Conservation (phyloP, 2,113 vertebrate species). For the Toxotes chatareus region DNA sequence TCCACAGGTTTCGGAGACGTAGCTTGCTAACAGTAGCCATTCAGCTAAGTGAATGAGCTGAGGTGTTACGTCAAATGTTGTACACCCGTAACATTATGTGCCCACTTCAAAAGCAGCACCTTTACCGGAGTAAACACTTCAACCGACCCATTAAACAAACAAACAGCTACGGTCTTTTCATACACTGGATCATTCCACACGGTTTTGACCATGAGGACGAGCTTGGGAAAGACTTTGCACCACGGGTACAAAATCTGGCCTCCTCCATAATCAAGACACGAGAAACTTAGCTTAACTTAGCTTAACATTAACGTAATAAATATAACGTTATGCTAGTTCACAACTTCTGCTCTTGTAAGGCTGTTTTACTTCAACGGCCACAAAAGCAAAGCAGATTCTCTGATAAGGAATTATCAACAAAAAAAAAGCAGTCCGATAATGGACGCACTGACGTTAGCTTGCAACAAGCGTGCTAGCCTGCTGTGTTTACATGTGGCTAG, state of each 20-base stretch:
- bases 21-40: neutral
- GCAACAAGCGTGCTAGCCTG: constrained; percentile 43
- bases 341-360: fast-evolving
- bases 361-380: neutral
- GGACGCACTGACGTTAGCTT: constrained; percentile 9
- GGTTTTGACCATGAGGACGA: neutral
- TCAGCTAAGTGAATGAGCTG: neutral
- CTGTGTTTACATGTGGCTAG: constrained; percentile 78
- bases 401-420: neutral
- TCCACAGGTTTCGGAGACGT: neutral
- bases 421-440: constrained; percentile 28
- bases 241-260: constrained; percentile 1
- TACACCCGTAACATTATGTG: neutral
- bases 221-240: neutral
- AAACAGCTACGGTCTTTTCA: fast-evolving
- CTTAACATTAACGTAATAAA: neutral
- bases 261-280: neutral
- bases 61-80: constrained; percentile 7
- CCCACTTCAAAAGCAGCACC: neutral
- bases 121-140: neutral
- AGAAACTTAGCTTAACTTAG: too few species aligned
- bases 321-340: neutral
- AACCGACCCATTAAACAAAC: neutral
- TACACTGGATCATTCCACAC: fast-evolving
- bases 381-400: neutral